These are phyloP conservation scores for Orbicella faveolata DNA, from an alignment of 64 coral and sea anemone species.

Conservation along the genomic window DNA sequence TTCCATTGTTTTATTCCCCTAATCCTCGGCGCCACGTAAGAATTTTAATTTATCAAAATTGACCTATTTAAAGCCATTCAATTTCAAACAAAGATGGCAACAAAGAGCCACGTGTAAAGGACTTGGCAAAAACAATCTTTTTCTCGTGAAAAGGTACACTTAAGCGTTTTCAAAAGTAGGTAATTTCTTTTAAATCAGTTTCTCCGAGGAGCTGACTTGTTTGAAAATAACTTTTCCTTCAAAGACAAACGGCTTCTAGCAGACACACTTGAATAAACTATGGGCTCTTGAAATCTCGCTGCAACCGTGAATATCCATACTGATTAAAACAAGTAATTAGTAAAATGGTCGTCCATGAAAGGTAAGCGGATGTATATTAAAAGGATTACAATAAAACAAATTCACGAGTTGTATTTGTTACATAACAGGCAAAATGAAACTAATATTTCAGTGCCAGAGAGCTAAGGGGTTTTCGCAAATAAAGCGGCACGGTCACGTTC, in stretches of 20 bases:
- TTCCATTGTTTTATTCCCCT: too few species aligned
- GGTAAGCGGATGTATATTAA: neutral
- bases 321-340: neutral
- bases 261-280: neutral
- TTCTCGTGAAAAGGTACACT: neutral
- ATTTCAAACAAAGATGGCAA: neutral
- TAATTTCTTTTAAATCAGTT: constrained; percentile 16
- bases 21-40: too few species aligned
- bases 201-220: neutral
- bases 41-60: too few species aligned
- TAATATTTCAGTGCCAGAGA: neutral
- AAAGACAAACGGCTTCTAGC: neutral
- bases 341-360: neutral
- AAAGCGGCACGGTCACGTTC: neutral
- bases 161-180: neutral
- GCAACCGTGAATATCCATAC: neutral
- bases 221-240: neutral
- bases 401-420: neutral
- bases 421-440: neutral
- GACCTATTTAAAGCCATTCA: neutral
- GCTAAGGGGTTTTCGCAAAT: neutral
- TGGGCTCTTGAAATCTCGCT: neutral
- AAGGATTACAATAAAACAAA: neutral
- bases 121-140: neutral
- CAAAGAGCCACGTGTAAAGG: constrained; percentile 6